Base-by-base conservation (phyloP, 2,797 vertebrate genomes). In the Thaleichthys pacificus region DNA sequence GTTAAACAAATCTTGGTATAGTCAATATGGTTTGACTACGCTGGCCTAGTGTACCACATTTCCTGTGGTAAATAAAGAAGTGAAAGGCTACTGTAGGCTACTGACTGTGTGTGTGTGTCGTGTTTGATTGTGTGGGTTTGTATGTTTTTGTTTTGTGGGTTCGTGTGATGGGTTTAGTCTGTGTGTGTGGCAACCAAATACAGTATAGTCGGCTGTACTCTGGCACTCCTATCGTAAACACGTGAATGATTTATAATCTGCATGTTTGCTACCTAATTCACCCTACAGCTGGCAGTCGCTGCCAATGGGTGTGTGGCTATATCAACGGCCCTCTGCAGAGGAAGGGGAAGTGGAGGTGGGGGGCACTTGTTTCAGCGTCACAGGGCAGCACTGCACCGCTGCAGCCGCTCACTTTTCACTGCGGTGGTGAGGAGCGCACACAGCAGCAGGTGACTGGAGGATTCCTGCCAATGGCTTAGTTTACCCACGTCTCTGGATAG, bases 91-190 rank as follows among this genome's bases (percentile, higher is more conserved):
- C 17, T 54, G 54, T 22, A 35, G 0, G 30, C 7, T 26, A 47
- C n/a, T 24, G 32, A 14, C 22, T 21, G 64, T 66, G 64, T 66
- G 65, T 47, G 64, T 66, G 42, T 24, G 64, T 24, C 5, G 21
- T 66, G 26, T 32, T 28, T 19, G 61, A 15, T 28, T 8, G 64
- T 51, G 21, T 49, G 42, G 3, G 32, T 17, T 21, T 66, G 65
- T 54, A 14, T 19, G 42, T 54, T 14, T 67, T 42, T 7, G 22
- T 19, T 3, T 51, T 17, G 24, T 24, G 24, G 24, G 24, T 38
- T 30, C 47, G 35, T 14, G 63, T 42, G 63, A 21, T 2, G 26
- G 63, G n/a, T 35, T 11, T n/a, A 42, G 64, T 42, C 35, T 49
- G 64, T 9, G 38, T 3, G 42, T 15, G 65, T 66, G 7, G 12